These are phyloP conservation scores for Protophormia terraenovae DNA, from an alignment of 2,888 invertebrate genomes.

Conservation along the genomic window DNA sequence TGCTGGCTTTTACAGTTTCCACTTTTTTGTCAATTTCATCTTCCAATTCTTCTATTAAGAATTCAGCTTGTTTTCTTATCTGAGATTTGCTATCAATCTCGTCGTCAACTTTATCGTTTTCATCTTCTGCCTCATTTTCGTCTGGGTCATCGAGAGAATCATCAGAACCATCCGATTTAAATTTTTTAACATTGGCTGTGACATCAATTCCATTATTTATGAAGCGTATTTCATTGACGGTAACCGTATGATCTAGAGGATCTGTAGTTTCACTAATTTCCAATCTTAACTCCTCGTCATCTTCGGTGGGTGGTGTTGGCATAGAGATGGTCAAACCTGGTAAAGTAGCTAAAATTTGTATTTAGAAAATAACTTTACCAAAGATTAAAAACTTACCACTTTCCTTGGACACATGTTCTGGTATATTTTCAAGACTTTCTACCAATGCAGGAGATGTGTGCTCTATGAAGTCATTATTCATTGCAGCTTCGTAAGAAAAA, in stretches of 20 bases:
- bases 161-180: conserved; percentile 68
- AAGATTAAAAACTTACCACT: conserved; percentile 35
- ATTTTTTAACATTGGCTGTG: conserved; percentile 76
- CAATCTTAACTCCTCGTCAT: conserved; percentile 78
- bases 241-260: conserved; percentile 74
- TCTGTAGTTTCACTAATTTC: conserved; percentile 78
- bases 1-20: conserved; percentile 1
- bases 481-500: conserved; percentile 76
- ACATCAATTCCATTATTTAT: conserved; percentile 81
- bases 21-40: conserved; percentile 62
- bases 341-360: conserved; percentile 23
- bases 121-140: conserved; percentile 59
- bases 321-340: conserved; percentile 70
- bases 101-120: conserved; percentile 65
- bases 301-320: conserved; percentile 76
- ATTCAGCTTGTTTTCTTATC: conserved; percentile 64
- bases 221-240: conserved; percentile 80
- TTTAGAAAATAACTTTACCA: not conserved
- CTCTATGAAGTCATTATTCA: conserved; percentile 75
- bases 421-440: conserved; percentile 76
- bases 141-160: conserved; percentile 70
- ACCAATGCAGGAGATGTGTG: conserved; percentile 74
- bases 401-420: conserved; percentile 62
- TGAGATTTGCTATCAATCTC: conserved; percentile 69
- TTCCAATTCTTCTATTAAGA: conserved; percentile 52